A percentile compares a stretch with the other conserved stretches of the same genome.
Conservation (phyloP, 1,140 invertebrate genomes). For the Whitmania pigra region DNA sequence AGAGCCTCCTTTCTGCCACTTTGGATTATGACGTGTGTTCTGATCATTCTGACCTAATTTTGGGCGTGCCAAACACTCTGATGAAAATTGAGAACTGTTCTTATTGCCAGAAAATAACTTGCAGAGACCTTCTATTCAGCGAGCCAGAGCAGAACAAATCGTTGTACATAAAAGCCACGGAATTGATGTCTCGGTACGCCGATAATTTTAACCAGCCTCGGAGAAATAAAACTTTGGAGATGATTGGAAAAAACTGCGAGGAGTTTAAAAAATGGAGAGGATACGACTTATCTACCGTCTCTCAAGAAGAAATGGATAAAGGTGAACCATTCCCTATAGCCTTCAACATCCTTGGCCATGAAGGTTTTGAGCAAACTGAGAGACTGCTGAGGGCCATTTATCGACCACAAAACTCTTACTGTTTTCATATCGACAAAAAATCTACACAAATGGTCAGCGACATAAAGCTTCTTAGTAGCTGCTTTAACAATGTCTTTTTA, state of each 20-base stretch:
- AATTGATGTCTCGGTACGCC: neutral
- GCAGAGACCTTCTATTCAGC: neutral
- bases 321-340: conserved; percentile 16
- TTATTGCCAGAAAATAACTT: neutral
- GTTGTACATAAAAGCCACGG: neutral
- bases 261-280: neutral
- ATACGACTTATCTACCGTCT: neutral
- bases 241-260: neutral
- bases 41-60: no score
- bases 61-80: no score
- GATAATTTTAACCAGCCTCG: neutral
- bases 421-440: conserved; percentile 27
- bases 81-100: neutral
- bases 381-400: conserved; percentile 26
- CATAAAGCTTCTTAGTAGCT: conserved; percentile 20
- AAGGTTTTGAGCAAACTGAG: conserved; percentile 25
- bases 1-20: no score
- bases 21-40: no score
- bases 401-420: conserved; percentile 26
- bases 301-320: neutral
- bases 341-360: conserved; percentile 23
- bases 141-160: neutral
- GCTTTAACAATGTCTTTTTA: conserved; percentile 35
- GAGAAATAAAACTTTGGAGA: neutral
- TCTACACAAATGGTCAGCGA: conserved; percentile 15